Conservation (phyloP, 1,140 invertebrate species). For the Stegodyphus dumicola region DNA sequence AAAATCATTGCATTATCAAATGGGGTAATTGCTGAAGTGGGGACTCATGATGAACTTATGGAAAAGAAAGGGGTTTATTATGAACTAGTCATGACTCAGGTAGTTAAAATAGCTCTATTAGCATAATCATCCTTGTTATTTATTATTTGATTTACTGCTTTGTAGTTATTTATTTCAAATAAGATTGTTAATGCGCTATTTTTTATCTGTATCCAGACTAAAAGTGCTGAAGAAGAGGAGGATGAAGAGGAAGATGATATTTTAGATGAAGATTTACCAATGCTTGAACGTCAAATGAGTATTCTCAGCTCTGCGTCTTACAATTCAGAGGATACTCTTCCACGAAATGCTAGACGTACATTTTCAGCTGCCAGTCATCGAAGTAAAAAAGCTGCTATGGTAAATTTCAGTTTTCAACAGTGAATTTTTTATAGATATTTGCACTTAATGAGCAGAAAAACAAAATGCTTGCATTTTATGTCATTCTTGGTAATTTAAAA, state of each 20-base stretch:
- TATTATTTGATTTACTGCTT: too few species aligned
- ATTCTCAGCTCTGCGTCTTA: constrained; percentile 44
- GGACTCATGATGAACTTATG: constrained; percentile 83
- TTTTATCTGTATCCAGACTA: constrained; percentile 15
- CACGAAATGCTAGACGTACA: constrained; percentile 1
- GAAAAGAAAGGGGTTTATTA: constrained; percentile 63
- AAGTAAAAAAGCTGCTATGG: not conserved
- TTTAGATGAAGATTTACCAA: constrained; percentile 16
- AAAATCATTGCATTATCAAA: constrained; percentile 91
- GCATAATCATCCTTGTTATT: too few species aligned
- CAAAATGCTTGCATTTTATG: too few species aligned
- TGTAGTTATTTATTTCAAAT: too few species aligned
- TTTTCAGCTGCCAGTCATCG: constrained; percentile 24
- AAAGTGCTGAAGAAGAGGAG: constrained; percentile 35
- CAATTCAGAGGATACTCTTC: constrained; percentile 22
- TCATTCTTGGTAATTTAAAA: too few species aligned
- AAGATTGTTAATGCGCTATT: too few species aligned
- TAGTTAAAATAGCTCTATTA: not conserved
- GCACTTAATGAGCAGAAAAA: not conserved
- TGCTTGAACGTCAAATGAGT: constrained; percentile 43
- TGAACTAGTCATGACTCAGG: constrained; percentile 59
- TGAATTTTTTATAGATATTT: not conserved
- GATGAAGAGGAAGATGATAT: constrained; percentile 43
- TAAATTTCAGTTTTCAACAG: not conserved
- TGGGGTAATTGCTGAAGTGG: constrained; percentile 90